Evolutionary conservation across 2,113 vertebrate genomes (phyloP).

Genomic region (Actenoides lindsayi): DNA sequence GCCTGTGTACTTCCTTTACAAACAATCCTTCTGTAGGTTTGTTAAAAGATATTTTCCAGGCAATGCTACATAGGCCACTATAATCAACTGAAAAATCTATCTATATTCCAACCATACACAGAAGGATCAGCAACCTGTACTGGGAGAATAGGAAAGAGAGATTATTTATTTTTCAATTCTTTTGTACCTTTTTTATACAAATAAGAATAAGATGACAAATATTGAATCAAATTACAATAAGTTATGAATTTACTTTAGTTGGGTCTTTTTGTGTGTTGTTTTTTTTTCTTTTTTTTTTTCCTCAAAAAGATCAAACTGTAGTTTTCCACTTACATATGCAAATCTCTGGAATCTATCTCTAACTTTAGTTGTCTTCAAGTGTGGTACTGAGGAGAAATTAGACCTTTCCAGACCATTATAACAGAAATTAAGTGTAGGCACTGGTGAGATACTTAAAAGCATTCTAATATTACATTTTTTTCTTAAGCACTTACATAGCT

Average conservation of each 20-base stretch:
- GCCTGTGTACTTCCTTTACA: not conserved
- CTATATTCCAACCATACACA: not conserved
- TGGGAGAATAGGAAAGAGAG: not conserved
- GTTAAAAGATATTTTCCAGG: not conserved
- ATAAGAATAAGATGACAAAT: not conserved
- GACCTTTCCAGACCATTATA: not conserved
- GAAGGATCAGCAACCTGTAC: not conserved
- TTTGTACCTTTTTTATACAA: not conserved
- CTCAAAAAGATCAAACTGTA: not conserved
- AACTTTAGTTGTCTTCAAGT: not conserved
- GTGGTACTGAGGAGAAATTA: not conserved
- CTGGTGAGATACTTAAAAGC: not conserved
- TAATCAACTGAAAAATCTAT: not conserved
- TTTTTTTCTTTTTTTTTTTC: rapidly evolving
- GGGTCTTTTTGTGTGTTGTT: not conserved
- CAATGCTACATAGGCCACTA: not conserved
- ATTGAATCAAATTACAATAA: not conserved
- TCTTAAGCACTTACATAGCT: not conserved
- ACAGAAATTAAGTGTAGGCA: not conserved
- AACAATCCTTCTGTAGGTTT: not conserved
- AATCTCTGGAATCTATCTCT: not conserved
- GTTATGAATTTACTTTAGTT: not conserved
- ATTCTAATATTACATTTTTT: not conserved
- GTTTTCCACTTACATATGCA: not conserved
- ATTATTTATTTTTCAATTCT: not conserved